A percentile compares a stretch with the other conserved stretches of the same genome.
phyloP scores from a whole-genome alignment of 2,113 vertebrate species.

The Cynopterus brachyotis region DNA sequence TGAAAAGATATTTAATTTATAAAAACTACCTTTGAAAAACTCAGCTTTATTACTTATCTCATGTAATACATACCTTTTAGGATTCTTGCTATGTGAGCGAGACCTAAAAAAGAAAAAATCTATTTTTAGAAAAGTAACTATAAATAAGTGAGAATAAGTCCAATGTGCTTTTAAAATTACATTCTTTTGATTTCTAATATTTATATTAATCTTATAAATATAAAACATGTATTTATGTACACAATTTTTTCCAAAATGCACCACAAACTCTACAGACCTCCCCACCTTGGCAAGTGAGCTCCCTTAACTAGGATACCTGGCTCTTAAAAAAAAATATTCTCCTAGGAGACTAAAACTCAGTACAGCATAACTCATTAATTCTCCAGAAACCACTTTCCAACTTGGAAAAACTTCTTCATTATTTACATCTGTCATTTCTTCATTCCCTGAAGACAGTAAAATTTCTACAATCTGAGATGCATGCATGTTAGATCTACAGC shows the following conservation, averaged over 20 bases:
- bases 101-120: constrained; percentile 78
- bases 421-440: not conserved
- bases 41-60: constrained; percentile 34
- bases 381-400: not conserved
- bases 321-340: not conserved
- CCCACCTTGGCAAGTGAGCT: not conserved
- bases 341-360: not conserved
- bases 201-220: constrained; percentile 27
- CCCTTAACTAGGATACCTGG: not conserved
- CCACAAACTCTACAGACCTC: not conserved
- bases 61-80: constrained; percentile 83
- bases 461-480: not conserved
- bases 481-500: not conserved
- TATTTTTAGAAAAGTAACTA: constrained; percentile 64
- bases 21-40: constrained; percentile 30
- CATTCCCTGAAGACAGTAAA: not conserved
- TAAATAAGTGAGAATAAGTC: not conserved
- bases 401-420: not conserved
- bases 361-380: not conserved
- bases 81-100: constrained; percentile 89
- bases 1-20: not conserved
- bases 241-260: not conserved
- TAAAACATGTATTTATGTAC: not conserved
- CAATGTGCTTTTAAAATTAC: not conserved
- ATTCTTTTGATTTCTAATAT: not conserved